Evolutionary conservation across 1,140 invertebrate genomes (phyloP).

Genomic region (Vollenhovia emeryi): DNA sequence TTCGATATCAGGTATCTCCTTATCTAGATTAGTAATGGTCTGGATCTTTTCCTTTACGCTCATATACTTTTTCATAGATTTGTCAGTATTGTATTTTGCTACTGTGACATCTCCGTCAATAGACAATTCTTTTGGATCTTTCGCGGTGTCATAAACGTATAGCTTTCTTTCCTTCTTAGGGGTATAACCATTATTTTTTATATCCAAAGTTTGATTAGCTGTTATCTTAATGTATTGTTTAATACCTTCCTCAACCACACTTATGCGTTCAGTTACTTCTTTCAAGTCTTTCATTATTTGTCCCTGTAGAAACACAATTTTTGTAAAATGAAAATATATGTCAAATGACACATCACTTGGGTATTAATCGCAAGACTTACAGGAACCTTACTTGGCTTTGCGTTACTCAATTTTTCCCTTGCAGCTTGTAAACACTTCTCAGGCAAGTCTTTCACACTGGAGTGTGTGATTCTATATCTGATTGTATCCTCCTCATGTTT

Average conservation of each 20-base stretch:
- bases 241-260: constrained; percentile 80
- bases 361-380: constrained; percentile 78
- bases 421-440: constrained; percentile 72
- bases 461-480: constrained; percentile 73
- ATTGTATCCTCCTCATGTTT: constrained; percentile 78
- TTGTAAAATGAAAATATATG: neutral
- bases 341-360: neutral
- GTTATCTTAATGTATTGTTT: constrained; percentile 76
- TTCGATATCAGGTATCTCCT: constrained; percentile 80
- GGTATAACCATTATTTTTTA: constrained; percentile 51
- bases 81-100: neutral
- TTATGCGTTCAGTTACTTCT: constrained; percentile 77
- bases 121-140: constrained; percentile 81
- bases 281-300: constrained; percentile 74
- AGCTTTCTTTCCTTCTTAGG: constrained; percentile 69
- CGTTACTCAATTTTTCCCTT: constrained; percentile 73
- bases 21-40: constrained; percentile 71
- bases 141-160: constrained; percentile 77
- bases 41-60: constrained; percentile 85
- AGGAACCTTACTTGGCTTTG: constrained; percentile 83
- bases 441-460: constrained; percentile 75
- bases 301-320: constrained; percentile 68
- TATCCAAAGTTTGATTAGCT: constrained; percentile 68
- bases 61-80: constrained; percentile 74
- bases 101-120: constrained; percentile 4